Percentiles rank a stretch among this genome's conserved stretches.
phyloP scores from a whole-genome alignment of 2,113 vertebrate species.

The Hemichromis elongatus region DNA sequence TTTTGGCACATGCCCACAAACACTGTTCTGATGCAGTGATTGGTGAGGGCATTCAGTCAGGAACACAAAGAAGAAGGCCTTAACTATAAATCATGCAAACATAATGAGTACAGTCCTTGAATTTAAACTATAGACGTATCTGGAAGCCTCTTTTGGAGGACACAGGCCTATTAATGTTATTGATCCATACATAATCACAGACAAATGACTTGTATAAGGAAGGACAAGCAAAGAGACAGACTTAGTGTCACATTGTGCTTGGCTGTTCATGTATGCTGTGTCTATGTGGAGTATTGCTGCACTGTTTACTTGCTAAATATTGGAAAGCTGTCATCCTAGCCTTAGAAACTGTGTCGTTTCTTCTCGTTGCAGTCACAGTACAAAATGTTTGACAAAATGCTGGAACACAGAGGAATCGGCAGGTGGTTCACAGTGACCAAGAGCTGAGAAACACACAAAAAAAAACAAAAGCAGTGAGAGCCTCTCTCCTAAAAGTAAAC shows the following conservation, averaged over 20 bases:
- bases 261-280: not conserved
- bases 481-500: not conserved
- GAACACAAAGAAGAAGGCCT: not conserved
- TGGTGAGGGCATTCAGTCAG: not conserved
- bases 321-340: constrained; percentile 2
- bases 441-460: not conserved
- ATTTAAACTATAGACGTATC: not conserved
- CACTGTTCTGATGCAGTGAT: not conserved
- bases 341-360: constrained; percentile 13
- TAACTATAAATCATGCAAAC: not conserved
- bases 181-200: not conserved
- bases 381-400: constrained; percentile 13
- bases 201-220: not conserved
- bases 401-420: not conserved
- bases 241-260: not conserved
- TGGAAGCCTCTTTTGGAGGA: not conserved
- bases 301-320: constrained; percentile 39
- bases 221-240: not conserved
- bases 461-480: not conserved
- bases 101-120: not conserved
- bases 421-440: not conserved
- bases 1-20: not conserved
- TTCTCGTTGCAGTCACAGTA: not conserved
- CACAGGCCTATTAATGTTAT: not conserved
- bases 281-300: not conserved